phyloP scores from a whole-genome alignment of 2,888 invertebrate species.

The Nowickia ferox region DNA sequence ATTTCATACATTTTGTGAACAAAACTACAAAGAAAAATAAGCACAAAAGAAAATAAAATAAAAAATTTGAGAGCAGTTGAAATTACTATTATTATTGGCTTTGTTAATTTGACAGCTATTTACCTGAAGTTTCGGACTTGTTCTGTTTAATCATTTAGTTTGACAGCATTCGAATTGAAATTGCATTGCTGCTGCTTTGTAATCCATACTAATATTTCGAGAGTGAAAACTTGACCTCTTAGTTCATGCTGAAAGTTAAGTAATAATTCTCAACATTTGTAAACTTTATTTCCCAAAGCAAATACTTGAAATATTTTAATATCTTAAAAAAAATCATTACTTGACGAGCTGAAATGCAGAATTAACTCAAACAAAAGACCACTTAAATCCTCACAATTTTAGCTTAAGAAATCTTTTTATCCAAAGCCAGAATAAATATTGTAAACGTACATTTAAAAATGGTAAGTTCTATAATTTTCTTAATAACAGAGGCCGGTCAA shows the following conservation, averaged over 20 bases:
- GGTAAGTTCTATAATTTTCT: constrained; percentile 39
- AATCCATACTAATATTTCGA: too few species aligned
- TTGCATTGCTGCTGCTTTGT: too few species aligned
- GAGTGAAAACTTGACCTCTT: constrained; percentile 31
- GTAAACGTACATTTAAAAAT: not conserved
- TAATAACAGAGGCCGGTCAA: constrained; percentile 14
- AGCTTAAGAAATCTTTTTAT: not conserved
- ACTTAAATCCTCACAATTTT: constrained; percentile 1
- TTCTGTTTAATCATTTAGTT: too few species aligned
- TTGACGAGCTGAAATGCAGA: not conserved
- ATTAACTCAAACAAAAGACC: constrained; percentile 1
- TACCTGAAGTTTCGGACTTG: too few species aligned
- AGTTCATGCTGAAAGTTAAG: not conserved
- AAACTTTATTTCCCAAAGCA: not conserved
- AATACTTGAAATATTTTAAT: not conserved
- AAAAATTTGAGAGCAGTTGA: too few species aligned
- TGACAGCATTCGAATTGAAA: too few species aligned
- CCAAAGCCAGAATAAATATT: not conserved
- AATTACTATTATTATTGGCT: too few species aligned
- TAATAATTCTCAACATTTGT: not conserved
- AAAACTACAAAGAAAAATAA: too few species aligned
- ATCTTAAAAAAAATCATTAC: not conserved
- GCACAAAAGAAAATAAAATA: too few species aligned
- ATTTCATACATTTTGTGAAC: too few species aligned
- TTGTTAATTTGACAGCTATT: too few species aligned